Conservation (phyloP, 2,888 invertebrate species). For the Sinohyriopsis cumingii region DNA sequence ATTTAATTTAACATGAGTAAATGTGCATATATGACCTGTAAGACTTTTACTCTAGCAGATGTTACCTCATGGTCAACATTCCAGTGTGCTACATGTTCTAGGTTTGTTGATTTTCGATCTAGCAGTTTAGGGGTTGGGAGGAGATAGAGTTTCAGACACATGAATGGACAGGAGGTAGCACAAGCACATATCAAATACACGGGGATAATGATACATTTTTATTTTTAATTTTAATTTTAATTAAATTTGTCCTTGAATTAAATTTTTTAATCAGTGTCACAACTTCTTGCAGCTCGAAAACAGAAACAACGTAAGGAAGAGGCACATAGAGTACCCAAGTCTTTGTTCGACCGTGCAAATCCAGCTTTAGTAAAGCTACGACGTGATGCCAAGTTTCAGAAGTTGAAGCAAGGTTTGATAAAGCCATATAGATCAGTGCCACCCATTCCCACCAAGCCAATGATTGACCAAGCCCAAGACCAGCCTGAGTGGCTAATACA, state of each 20-base stretch:
- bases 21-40: no score
- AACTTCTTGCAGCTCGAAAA: conserved; percentile 60
- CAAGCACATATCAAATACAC: no score
- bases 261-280: background rate
- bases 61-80: no score
- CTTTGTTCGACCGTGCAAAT: conserved; percentile 86
- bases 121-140: no score
- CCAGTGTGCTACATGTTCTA: no score
- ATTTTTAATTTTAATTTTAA: background rate
- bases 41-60: no score
- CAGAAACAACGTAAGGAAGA: conserved; percentile 80
- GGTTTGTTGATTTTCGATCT: no score
- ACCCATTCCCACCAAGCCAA: conserved; percentile 45
- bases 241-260: background rate
- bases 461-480: conserved; percentile 69
- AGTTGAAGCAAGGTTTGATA: conserved; percentile 74
- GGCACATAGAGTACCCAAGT: conserved; percentile 83
- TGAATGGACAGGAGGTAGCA: no score
- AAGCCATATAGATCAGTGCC: conserved; percentile 56
- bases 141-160: no score
- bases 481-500: conserved; percentile 91
- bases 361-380: conserved; percentile 84
- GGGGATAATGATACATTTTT: no score
- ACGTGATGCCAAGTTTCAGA: conserved; percentile 84
- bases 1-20: no score